A percentile compares a stretch with the other conserved stretches of the same genome.
Conservation (phyloP, 2,113 vertebrate species). For the Alectura lathami region DNA sequence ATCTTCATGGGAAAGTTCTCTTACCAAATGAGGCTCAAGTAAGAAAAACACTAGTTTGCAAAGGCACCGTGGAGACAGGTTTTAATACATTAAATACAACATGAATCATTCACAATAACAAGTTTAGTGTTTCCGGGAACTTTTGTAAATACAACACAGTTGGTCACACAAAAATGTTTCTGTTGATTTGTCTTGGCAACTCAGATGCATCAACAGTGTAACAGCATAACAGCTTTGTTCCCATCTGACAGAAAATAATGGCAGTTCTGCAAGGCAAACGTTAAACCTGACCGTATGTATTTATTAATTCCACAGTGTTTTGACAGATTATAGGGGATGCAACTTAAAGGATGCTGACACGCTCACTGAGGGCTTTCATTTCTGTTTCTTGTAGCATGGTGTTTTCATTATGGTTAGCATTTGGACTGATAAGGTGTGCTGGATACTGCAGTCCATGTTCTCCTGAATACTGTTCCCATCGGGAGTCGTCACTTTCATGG, state of each 20-base stretch:
- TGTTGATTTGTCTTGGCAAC: constrained; percentile 87
- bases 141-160: constrained; percentile 85
- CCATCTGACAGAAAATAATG: constrained; percentile 86
- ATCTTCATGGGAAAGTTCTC: constrained; percentile 50
- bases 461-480: constrained; percentile 91
- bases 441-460: constrained; percentile 89
- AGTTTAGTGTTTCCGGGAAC: constrained; percentile 83
- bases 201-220: constrained; percentile 83
- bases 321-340: constrained; percentile 79
- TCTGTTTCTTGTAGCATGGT: constrained; percentile 82
- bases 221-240: constrained; percentile 86
- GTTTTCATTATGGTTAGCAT: constrained; percentile 70
- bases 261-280: constrained; percentile 84
- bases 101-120: constrained; percentile 83
- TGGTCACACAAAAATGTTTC: constrained; percentile 84
- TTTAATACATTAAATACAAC: constrained; percentile 81
- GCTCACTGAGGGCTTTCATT: constrained; percentile 91
- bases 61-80: constrained; percentile 83
- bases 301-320: constrained; percentile 87
- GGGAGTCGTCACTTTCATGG: constrained; percentile 94
- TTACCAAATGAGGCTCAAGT: constrained; percentile 70
- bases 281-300: constrained; percentile 86
- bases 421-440: constrained; percentile 78
- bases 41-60: constrained; percentile 77
- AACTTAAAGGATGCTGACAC: constrained; percentile 93